Evolutionary conservation across 2,113 vertebrate species (phyloP).

Genomic region (Entomyzon cyanotis): DNA sequence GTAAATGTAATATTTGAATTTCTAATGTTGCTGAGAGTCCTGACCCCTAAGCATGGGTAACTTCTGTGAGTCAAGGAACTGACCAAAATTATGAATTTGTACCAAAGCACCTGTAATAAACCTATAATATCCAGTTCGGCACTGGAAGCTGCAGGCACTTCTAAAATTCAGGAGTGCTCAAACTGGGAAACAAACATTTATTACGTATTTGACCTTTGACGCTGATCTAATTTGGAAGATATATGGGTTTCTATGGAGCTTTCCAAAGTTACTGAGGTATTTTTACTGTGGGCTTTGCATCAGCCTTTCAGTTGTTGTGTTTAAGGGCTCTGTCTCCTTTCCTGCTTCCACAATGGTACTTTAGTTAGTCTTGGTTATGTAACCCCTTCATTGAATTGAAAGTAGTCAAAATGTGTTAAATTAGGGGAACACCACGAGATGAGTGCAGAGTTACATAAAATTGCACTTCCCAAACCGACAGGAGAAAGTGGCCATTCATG

Average conservation of each 20-base stretch:
- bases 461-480: neutral
- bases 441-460: neutral
- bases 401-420: neutral
- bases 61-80: neutral
- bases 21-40: neutral
- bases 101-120: neutral
- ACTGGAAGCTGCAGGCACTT: neutral
- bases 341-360: neutral
- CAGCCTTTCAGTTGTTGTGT: neutral
- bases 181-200: neutral
- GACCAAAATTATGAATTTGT: neutral
- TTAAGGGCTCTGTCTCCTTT: neutral
- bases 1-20: neutral
- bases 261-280: neutral
- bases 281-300: neutral
- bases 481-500: neutral
- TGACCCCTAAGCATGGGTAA: neutral
- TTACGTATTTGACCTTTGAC: neutral
- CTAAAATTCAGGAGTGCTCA: neutral
- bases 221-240: neutral
- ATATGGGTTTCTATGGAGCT: neutral
- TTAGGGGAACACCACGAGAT: neutral
- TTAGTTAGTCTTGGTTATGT: conserved; percentile 30
- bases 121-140: neutral
- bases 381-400: neutral